A percentile compares a stretch with the other conserved stretches of the same genome.
phyloP scores from a whole-genome alignment of 2,888 invertebrate species.

The Drosophila ustulata region DNA sequence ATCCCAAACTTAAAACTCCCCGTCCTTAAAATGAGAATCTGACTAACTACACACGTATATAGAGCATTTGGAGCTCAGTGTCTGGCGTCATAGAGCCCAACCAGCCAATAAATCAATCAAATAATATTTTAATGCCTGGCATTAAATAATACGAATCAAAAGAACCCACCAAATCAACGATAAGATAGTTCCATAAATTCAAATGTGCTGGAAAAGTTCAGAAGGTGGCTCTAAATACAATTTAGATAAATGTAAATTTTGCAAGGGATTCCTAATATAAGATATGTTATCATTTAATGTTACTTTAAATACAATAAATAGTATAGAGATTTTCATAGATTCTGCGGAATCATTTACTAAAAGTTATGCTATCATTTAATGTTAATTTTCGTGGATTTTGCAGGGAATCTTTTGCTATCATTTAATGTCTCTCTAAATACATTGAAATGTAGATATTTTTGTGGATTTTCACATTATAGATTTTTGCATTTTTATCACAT shows the following conservation, averaged over 20 bases:
- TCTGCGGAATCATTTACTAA: no score
- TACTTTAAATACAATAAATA: not conserved
- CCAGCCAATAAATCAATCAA: conserved; percentile 55
- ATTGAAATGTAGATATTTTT: not conserved
- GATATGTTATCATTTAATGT: not conserved
- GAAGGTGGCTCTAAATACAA: conserved; percentile 32
- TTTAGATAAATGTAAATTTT: conserved; percentile 36
- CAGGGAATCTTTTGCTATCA: not conserved
- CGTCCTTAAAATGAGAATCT: not conserved
- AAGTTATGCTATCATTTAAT: no score
- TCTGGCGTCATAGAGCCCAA: conserved; percentile 1
- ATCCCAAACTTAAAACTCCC: conserved; percentile 16
- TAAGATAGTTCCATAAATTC: conserved; percentile 31
- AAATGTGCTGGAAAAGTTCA: conserved; percentile 1
- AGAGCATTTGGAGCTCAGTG: not conserved
- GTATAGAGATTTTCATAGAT: not conserved
- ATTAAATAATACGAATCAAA: conserved; percentile 18
- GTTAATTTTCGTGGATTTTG: no score
- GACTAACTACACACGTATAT: conserved; percentile 1
- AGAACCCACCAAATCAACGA: conserved; percentile 3
- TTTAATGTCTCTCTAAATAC: not conserved
- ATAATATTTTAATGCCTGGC: conserved; percentile 67
- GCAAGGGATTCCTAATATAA: no score
- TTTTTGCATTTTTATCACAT: not conserved
- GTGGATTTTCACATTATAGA: not conserved